Percentiles rank a stretch among this genome's conserved stretches.
Conservation (phyloP, 1,140 invertebrate species). For the Aphidius ervi region DNA sequence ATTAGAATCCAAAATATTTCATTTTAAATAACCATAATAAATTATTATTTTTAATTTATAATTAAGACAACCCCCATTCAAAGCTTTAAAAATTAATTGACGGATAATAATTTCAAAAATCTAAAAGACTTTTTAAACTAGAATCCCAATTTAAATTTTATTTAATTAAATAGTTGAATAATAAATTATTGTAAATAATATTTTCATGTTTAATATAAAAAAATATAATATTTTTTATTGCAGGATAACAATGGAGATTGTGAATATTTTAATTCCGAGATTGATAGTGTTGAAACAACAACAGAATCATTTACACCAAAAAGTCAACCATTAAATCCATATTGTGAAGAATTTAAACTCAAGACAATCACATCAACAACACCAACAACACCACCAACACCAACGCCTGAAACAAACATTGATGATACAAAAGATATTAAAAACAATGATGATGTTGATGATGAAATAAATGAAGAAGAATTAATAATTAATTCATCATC, state of each 20-base stretch:
- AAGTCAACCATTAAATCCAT: conserved; percentile 44
- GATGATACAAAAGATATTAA: conserved; percentile 7
- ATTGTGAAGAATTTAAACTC: conserved; percentile 46
- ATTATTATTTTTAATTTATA: no score
- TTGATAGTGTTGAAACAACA: conserved; percentile 30
- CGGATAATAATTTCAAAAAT: no score
- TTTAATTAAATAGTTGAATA: no score
- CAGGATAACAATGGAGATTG: conserved; percentile 38
- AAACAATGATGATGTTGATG: neutral
- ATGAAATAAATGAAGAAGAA: conserved; percentile 1
- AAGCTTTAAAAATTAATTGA: no score
- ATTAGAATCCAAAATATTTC: no score
- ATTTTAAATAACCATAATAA: no score
- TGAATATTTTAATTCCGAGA: conserved; percentile 43
- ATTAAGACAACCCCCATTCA: no score
- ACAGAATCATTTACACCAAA: conserved; percentile 18
- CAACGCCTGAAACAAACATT: neutral
- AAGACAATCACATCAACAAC: conserved; percentile 1
- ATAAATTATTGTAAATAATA: neutral
- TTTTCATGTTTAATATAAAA: neutral
- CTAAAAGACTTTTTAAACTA: no score
- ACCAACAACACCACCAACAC: neutral
- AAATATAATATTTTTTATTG: neutral
- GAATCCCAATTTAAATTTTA: no score
- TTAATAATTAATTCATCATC: neutral